A percentile compares a stretch with the other conserved stretches of the same genome.
Conservation (phyloP, 2,797 vertebrate genomes). For the Thamnophis elegans region DNA sequence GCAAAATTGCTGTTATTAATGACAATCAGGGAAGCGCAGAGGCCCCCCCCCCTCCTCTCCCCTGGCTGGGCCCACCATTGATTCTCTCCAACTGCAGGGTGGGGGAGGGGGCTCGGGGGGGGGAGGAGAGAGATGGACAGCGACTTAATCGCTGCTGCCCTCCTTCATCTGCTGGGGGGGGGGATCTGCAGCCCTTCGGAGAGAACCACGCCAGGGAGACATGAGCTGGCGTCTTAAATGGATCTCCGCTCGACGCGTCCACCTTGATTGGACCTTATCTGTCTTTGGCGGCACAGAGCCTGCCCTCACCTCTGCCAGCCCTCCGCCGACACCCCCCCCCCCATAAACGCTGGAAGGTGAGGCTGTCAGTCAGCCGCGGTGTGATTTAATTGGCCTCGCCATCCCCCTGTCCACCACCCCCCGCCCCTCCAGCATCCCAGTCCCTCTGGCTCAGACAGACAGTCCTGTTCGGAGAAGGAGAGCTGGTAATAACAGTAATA, state of each 20-base stretch:
- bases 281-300: constrained; percentile 56
- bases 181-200: neutral
- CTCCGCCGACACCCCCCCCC: neutral
- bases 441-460: neutral
- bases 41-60: fast-evolving
- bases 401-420: too few relatives aligned
- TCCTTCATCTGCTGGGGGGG: neutral
- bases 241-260: constrained; percentile 63
- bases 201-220: constrained; percentile 26
- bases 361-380: constrained; percentile 15
- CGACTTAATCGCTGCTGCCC: fast-evolving
- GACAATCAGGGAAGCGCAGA: neutral
- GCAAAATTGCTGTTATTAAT: neutral
- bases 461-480: neutral
- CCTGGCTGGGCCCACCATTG: fast-evolving
- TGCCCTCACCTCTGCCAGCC: neutral
- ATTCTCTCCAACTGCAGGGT: neutral
- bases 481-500: neutral
- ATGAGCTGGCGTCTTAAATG: constrained; percentile 44
- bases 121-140: neutral
- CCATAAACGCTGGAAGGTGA: neutral
- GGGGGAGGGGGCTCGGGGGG: neutral
- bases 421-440: neutral
- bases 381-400: constrained; percentile 53
- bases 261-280: constrained; percentile 66